A percentile compares a stretch with the other conserved stretches of the same genome.
Evolutionary conservation across 2,797 vertebrate species (phyloP).

Genomic region (Petrocephalus schoutedeni): DNA sequence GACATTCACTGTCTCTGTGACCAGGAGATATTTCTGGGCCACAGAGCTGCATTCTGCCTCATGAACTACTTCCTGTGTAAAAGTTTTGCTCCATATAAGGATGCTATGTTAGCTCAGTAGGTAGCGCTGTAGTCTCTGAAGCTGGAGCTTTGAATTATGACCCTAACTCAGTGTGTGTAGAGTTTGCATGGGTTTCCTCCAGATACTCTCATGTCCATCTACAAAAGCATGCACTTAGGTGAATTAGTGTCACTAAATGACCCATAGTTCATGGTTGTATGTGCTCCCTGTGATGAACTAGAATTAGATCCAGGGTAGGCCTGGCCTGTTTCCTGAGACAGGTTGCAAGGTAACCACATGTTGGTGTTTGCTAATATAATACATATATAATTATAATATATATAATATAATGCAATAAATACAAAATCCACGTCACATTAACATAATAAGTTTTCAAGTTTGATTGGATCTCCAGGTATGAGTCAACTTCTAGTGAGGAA

Average conservation of each 20-base stretch:
- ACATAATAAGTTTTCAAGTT: slow-evolving; percentile 3
- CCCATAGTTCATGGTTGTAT: not conserved
- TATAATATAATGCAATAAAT: not conserved
- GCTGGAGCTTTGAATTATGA: not conserved
- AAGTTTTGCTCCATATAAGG: not conserved
- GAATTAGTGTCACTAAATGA: not conserved
- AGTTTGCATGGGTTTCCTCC: not conserved
- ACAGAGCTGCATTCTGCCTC: not conserved
- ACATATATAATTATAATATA: too few species aligned
- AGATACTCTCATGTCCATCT: not conserved
- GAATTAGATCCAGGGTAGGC: not conserved
- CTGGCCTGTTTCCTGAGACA: not conserved
- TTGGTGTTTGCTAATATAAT: too few species aligned
- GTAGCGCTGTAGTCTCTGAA: not conserved
- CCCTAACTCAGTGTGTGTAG: not conserved
- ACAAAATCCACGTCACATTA: not conserved
- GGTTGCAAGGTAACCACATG: not conserved
- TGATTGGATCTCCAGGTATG: slow-evolving; percentile 67
- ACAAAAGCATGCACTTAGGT: not conserved
- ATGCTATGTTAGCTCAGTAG: not conserved
- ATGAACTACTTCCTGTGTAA: not conserved
- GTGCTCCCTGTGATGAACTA: not conserved
- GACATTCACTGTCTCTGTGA: not conserved
- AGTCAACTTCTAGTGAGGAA: slow-evolving; percentile 87
- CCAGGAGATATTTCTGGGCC: not conserved